phyloP scores from a whole-genome alignment of 1,140 invertebrate genomes.

The Anoplophora glabripennis region DNA sequence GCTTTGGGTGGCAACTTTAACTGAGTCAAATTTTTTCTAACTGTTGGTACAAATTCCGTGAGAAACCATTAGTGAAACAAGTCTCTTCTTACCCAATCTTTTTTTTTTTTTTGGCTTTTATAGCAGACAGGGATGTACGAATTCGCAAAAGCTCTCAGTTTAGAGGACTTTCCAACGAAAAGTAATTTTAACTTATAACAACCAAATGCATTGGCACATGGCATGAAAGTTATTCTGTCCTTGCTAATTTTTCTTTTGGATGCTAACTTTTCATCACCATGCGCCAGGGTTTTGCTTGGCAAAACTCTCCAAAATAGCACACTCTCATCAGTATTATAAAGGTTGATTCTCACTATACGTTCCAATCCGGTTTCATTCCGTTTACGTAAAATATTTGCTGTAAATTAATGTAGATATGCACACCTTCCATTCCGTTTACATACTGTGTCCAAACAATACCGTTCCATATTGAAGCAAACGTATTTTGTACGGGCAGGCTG shows the following conservation, averaged over 20 bases:
- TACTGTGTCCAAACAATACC: too few relatives aligned
- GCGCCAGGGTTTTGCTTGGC: constrained; percentile 16
- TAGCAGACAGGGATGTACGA: constrained; percentile 41
- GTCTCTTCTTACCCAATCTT: constrained; percentile 32
- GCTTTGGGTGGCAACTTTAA: constrained; percentile 21
- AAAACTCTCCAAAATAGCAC: constrained; percentile 21
- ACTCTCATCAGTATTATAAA: constrained; percentile 29
- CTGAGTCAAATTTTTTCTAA: constrained; percentile 13
- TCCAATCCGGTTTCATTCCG: too few relatives aligned
- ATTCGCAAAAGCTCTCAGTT: constrained; percentile 37
- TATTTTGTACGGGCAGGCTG: too few relatives aligned
- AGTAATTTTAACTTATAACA: constrained; percentile 43
- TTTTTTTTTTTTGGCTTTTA: constrained; percentile 37
- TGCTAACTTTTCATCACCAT: constrained; percentile 7
- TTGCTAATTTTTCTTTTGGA: constrained; percentile 35
- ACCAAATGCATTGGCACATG: constrained; percentile 45
- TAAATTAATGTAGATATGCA: too few relatives aligned
- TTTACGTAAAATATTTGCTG: too few relatives aligned
- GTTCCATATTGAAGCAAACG: too few relatives aligned
- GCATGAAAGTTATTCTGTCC: constrained; percentile 43
- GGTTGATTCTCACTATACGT: too few relatives aligned
- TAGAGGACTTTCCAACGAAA: constrained; percentile 32
- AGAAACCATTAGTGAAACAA: constrained; percentile 22
- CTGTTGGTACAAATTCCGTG: constrained; percentile 17
- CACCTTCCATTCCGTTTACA: too few relatives aligned